These are phyloP conservation scores for Tribolium madens DNA, from an alignment of 1,140 invertebrate species.

Conservation along the genomic window DNA sequence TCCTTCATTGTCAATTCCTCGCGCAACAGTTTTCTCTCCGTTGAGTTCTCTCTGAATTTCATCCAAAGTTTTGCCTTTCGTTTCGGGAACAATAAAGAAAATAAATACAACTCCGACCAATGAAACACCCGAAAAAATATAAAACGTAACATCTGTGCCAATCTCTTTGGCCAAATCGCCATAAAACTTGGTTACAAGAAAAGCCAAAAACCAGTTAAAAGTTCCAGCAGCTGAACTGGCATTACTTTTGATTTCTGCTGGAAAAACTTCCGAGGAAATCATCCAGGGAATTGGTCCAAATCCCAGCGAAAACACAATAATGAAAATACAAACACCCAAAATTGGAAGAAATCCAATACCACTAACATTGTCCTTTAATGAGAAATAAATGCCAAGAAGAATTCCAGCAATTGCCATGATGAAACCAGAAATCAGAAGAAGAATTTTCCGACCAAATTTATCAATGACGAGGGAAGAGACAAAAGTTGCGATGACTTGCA, in stretches of 20 bases:
- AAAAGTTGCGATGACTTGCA: slow-evolving; percentile 79
- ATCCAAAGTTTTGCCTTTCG: slow-evolving; percentile 79
- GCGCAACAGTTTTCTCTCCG: slow-evolving; percentile 45
- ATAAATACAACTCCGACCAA: slow-evolving; percentile 75
- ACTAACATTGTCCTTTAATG: slow-evolving; percentile 67
- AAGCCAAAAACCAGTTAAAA: slow-evolving; percentile 85
- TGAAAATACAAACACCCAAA: slow-evolving; percentile 79
- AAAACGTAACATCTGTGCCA: slow-evolving; percentile 72
- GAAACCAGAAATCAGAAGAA: slow-evolving; percentile 76
- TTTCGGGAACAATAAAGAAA: slow-evolving; percentile 77
- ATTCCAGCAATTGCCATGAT: slow-evolving; percentile 76
- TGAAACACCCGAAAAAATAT: slow-evolving; percentile 74
- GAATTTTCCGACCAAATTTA: slow-evolving; percentile 75
- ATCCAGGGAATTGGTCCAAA: slow-evolving; percentile 87
- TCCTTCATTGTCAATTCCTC: slow-evolving; percentile 41
- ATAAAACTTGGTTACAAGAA: slow-evolving; percentile 85
- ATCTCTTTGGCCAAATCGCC: slow-evolving; percentile 66
- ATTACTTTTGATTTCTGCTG: slow-evolving; percentile 81
- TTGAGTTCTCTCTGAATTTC: slow-evolving; percentile 77
- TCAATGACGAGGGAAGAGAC: slow-evolving; percentile 75
- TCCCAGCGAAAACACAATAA: slow-evolving; percentile 82
- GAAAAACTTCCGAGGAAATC: slow-evolving; percentile 81
- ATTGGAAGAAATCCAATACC: slow-evolving; percentile 76
- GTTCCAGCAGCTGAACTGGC: slow-evolving; percentile 80
- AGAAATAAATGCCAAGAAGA: slow-evolving; percentile 75